These are phyloP conservation scores for Phrynocephalus guinanensis DNA, from an alignment of 2,797 vertebrate species.

Conservation along the genomic window DNA sequence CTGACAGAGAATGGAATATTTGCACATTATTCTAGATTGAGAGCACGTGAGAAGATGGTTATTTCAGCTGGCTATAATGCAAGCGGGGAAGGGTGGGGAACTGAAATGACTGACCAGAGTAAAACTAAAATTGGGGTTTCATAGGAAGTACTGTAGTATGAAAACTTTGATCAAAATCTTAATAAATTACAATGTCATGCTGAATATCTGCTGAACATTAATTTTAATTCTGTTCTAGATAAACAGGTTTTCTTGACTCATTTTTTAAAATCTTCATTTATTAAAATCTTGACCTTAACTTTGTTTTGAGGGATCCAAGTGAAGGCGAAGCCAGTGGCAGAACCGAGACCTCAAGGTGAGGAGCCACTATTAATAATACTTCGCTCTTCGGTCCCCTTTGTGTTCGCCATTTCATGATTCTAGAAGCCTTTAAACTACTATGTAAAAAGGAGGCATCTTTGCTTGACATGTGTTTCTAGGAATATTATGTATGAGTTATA, in stretches of 20 bases:
- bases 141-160: constrained; percentile 47
- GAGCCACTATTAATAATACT: constrained; percentile 73
- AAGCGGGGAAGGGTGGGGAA: neutral
- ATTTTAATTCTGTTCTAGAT: constrained; percentile 69
- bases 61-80: neutral
- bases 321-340: constrained; percentile 96
- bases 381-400: constrained; percentile 69
- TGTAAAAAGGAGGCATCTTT: constrained; percentile 55
- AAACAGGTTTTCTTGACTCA: constrained; percentile 74
- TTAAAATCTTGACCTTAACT: constrained; percentile 83
- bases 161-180: constrained; percentile 35
- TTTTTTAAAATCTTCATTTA: constrained; percentile 62
- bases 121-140: constrained; percentile 47
- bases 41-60: constrained; percentile 27
- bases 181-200: constrained; percentile 59
- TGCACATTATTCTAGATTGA: constrained; percentile 42
- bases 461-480: constrained; percentile 51
- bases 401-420: constrained; percentile 59
- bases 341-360: constrained; percentile 94
- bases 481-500: constrained; percentile 36
- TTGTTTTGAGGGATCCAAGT: constrained; percentile 95
- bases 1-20: constrained; percentile 19
- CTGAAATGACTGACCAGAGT: constrained; percentile 6
- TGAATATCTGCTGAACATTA: constrained; percentile 57
- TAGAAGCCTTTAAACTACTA: constrained; percentile 53